Base-by-base conservation (phyloP, 2,888 invertebrate species). In the Synanthedon formicaeformis region DNA sequence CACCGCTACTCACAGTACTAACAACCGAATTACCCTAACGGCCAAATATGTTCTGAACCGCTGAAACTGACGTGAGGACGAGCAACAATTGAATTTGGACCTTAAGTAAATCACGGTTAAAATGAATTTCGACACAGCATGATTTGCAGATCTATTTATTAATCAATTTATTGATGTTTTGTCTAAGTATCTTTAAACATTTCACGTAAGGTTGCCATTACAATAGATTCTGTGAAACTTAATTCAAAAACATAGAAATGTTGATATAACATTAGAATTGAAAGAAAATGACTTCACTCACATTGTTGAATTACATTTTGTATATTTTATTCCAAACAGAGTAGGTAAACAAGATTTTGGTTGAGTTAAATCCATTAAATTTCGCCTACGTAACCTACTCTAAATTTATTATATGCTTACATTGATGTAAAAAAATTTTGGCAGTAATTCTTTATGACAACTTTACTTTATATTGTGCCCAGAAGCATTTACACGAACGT, bases 1-100 rank as follows among this genome's bases (percentile, higher is more conserved):
- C 84, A 85, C 83, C 73, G 81, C 76, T 71, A 77, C 78, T 74
- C 69, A 75, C 71, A 74, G 64, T 66, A 67, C 75, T 76, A 77
- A 67, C 64, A 66, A 71, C 61, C 76, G 67, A 60, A 63, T 1
- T 67, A 71, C 54, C 61, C 67, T 70, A 73, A 61, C 62, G 57
- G 58, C 60, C 75, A 79, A 63, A 77, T 73, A 71, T 52, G 56
- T 56, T 58, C 78, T 75, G 77, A 71, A 80, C 80, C 67, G 72
- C 76, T 69, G 75, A 79, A 79, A 73, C 58, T 57, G 71, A 67
- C 73, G 71, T 66, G 64, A 64, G 54, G 58, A 64, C 59, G 53
- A 56, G 57, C n/a, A 51, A 55, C 55, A 67, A 66, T 69, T 75
- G 72, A 77, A 65, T 70, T 77, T 72, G 66, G 67, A 75, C 60